Conservation (phyloP, 2,113 vertebrate species). For the Canis aureus region DNA sequence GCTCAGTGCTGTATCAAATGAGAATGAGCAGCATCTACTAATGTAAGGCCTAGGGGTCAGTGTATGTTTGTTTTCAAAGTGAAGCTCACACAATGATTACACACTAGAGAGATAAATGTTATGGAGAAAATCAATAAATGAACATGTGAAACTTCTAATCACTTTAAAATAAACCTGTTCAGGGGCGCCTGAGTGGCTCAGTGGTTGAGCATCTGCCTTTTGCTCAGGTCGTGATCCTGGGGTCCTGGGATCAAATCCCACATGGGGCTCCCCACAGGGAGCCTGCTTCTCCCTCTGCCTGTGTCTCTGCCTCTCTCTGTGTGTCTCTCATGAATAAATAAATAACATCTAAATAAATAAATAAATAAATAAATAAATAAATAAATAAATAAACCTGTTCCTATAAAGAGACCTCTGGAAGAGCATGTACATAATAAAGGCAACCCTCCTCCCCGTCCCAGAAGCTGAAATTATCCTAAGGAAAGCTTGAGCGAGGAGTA, state of each 20-base stretch:
- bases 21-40: background rate
- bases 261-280: no score
- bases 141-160: background rate
- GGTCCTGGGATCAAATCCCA: no score
- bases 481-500: background rate
- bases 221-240: no score
- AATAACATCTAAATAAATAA: no score
- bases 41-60: background rate
- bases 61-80: constrained; percentile 48
- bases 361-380: no score
- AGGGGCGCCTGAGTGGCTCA: no score
- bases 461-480: background rate
- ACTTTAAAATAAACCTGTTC: background rate
- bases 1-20: background rate
- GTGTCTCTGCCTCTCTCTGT: no score
- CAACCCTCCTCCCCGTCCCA: background rate
- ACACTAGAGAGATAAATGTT: background rate
- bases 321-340: no score
- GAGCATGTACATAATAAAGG: background rate
- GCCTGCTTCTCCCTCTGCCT: no score
- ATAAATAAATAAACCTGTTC: background rate
- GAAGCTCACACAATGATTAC: background rate
- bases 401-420: background rate
- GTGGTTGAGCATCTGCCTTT: no score
- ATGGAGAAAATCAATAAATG: constrained; percentile 43